These are phyloP conservation scores for Parus major DNA, from an alignment of 2,113 vertebrate species.

Conservation along the genomic window DNA sequence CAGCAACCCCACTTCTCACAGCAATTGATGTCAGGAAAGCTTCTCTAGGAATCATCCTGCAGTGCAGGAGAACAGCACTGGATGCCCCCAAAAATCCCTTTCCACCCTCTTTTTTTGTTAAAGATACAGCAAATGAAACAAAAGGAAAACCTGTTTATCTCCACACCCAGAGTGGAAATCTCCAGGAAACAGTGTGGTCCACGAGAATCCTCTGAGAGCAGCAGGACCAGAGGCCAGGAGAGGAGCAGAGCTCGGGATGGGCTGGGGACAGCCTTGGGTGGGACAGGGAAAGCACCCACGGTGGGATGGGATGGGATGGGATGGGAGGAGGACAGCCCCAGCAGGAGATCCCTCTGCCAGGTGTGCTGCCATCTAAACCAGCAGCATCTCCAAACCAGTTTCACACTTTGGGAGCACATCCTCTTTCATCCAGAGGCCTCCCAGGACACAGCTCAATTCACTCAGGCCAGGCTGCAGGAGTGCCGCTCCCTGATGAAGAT, in stretches of 20 bases:
- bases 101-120: too few relatives aligned
- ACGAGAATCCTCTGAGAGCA: background rate
- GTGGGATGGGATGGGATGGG: background rate
- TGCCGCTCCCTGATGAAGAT: background rate
- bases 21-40: background rate
- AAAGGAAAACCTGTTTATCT: background rate
- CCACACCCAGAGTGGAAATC: background rate
- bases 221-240: background rate
- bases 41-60: background rate
- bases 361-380: accelerated
- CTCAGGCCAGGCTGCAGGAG: background rate
- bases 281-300: accelerated
- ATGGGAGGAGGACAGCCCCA: background rate
- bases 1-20: background rate
- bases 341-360: background rate
- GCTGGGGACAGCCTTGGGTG: background rate
- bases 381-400: background rate
- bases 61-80: accelerated
- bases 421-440: background rate
- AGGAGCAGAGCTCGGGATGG: background rate
- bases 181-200: accelerated
- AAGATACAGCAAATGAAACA: accelerated
- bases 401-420: background rate
- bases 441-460: background rate
- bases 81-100: background rate